Base-by-base conservation (phyloP, 2,113 vertebrate genomes). In the Percopsis transmontana region DNA sequence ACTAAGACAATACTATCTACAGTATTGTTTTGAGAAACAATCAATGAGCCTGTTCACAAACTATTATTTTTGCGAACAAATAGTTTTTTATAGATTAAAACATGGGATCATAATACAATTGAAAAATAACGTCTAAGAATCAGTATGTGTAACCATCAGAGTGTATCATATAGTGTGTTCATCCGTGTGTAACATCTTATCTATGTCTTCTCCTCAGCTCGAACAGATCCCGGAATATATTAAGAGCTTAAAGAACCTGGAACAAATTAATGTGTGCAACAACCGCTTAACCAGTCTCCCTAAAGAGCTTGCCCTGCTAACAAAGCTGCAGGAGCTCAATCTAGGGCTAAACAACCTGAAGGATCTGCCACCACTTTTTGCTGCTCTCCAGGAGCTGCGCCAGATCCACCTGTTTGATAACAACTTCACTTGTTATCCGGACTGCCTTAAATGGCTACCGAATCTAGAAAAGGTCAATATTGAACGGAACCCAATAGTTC, bases 371-470 rank as follows among this genome's bases (percentile, higher is more conserved):
- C 53, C 76, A 47, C 91, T 85, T 0, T 56, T 97, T 20, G 91
- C 83, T 0, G 62, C 75, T 0, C 38, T 99, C 65, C 94, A 84
- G 70, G 94, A 97, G 76, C 94, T 99, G 1, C 81, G 77, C 0
- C 85, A 95, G 40, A 63, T 99, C 2, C 91, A 93, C 6, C 90
- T 99, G 2, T 92, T 95, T 2, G 93, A 98, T 87, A 99, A 99
- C 14, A 64, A 77, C 0, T 89, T 99, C 70, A 93, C 64, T 0
- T 2, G 9, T 0, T 58, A 94, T 9, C 97, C 97, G 0, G 58
- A 33, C 2, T 94, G 91, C 47, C 81, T 99, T 0, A 48, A 63
- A 2, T 92, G 67, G 1, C 91, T 99, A 8, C 4, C 13, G 0
- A 94, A 95, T 13, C 88, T 98, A 38, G 87, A 93, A 67, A 94